Evolutionary conservation across 2,888 invertebrate species (phyloP).

Genomic region (Graphium colonna): DNA sequence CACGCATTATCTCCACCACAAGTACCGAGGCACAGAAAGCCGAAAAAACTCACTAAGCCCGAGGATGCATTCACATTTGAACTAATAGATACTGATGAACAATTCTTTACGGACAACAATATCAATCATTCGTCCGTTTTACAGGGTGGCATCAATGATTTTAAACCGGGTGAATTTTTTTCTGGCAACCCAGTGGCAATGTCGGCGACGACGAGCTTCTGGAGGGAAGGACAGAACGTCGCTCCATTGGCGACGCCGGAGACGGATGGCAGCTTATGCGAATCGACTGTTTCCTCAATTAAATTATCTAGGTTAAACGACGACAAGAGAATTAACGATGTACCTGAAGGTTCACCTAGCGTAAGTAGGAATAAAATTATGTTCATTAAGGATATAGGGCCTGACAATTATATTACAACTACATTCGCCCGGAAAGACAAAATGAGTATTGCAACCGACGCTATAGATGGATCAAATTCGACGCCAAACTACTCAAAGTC

Average conservation of each 20-base stretch:
- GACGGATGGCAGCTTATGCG: conserved; percentile 80
- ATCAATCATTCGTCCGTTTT: conserved; percentile 66
- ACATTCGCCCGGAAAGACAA: conserved; percentile 76
- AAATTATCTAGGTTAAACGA: conserved; percentile 70
- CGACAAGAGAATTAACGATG: conserved; percentile 63
- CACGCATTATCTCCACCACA: conserved; percentile 84
- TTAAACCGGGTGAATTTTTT: conserved; percentile 75
- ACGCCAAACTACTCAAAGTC: conserved; percentile 68
- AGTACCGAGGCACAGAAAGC: conserved; percentile 84
- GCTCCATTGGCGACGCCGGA: conserved; percentile 82
- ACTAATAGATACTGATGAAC: conserved; percentile 90
- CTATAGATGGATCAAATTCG: conserved; percentile 52
- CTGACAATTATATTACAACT: conserved; percentile 87
- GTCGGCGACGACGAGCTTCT: conserved; percentile 63
- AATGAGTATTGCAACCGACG: conserved; percentile 44
- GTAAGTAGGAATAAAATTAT: conserved; percentile 78
- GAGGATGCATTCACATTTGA: conserved; percentile 92
- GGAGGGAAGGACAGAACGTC: conserved; percentile 64
- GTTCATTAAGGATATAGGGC: conserved; percentile 84
- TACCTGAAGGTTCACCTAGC: conserved; percentile 63
- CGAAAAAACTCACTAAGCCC: conserved; percentile 81
- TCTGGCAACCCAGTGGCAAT: conserved; percentile 60
- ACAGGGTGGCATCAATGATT: conserved; percentile 64
- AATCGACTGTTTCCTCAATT: conserved; percentile 74
- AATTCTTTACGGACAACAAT: conserved; percentile 73